Evolutionary conservation across 2,797 vertebrate genomes (phyloP), one percentile per base, ranked within the genome.

Genomic region (Scyliorhinus canicula): DNA sequence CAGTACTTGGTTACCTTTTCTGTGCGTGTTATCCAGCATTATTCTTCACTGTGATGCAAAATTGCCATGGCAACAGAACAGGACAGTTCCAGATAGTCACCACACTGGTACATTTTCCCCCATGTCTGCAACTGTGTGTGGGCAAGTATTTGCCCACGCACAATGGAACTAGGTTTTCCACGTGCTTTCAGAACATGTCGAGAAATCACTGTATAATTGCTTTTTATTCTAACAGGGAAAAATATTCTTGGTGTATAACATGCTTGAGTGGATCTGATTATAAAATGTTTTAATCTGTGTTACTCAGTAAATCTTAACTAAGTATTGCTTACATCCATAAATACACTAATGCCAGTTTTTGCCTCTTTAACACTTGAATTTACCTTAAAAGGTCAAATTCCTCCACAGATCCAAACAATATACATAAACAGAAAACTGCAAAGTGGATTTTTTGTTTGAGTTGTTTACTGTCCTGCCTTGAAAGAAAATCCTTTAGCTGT

Each of bases 401-500:
- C 93, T 55, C 55, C 0, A 52, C 67, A 31, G 47, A 71, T 94
- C 93, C 67, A 50, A 69, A 94, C 93, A 94, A 94, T 74, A 52
- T 94, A 74, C 67, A 74, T 94, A 94, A 94, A 94, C 93, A 52
- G 67, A 94, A 74, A 74, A 55, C 69, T 55, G 93, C 93, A 94
- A 94, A 94, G 93, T 94, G 47, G 93, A 94, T 94, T 94, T 74
- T 69, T 94, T 74, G 93, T 94, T 74, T 74, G 93, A 71, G 67
- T 94, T 94, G 93, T 94, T 94, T 94, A 94, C 93, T 94, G 47
- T 52, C 93, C 47, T 94, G 67, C 50, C 93, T 60, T 97, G 97
- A 97, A 97, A 97, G 97, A 98, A 99, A 99, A 99, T 99, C 98
- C 98, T 98, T 97, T 97, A 97, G 97, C 98, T 97, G 95, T 98